These are phyloP conservation scores for Neodiprion fabricii DNA, from an alignment of 1,140 invertebrate genomes.

Conservation along the genomic window DNA sequence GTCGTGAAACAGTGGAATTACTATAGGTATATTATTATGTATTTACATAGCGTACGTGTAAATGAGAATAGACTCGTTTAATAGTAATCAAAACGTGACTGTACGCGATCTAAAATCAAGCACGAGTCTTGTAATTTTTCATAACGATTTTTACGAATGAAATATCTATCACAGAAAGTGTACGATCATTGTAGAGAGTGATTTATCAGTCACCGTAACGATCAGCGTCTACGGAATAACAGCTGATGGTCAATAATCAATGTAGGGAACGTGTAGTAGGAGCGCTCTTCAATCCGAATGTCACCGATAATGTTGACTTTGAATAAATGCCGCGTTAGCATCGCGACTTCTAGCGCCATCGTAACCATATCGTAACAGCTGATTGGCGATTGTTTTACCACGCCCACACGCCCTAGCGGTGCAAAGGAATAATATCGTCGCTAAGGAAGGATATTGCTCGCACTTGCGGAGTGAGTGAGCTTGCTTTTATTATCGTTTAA, in stretches of 20 bases:
- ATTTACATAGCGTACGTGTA: no score
- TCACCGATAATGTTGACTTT: slow-evolving; percentile 11
- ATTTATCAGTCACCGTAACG: background rate
- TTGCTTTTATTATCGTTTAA: slow-evolving; percentile 18
- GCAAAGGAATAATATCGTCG: slow-evolving; percentile 31
- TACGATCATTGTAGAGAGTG: background rate
- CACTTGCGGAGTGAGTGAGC: slow-evolving; percentile 30
- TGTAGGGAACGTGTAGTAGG: background rate
- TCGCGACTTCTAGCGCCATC: background rate
- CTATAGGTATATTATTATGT: no score
- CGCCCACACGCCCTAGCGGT: slow-evolving; percentile 38
- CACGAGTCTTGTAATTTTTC: background rate
- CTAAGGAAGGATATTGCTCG: slow-evolving; percentile 18
- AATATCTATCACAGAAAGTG: slow-evolving; percentile 5
- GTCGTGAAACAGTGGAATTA: no score
- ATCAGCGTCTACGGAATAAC: background rate
- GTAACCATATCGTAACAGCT: background rate
- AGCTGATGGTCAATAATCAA: background rate
- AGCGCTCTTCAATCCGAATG: background rate
- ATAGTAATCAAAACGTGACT: no score
- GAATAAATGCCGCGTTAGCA: background rate
- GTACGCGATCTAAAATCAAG: no score
- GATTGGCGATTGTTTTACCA: slow-evolving; percentile 34
- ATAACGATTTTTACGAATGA: background rate
- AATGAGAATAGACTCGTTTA: no score